Percentiles rank a stretch among this genome's conserved stretches.
phyloP scores from a whole-genome alignment of 2,797 vertebrate genomes.

The Paedocypris micromegethes region DNA sequence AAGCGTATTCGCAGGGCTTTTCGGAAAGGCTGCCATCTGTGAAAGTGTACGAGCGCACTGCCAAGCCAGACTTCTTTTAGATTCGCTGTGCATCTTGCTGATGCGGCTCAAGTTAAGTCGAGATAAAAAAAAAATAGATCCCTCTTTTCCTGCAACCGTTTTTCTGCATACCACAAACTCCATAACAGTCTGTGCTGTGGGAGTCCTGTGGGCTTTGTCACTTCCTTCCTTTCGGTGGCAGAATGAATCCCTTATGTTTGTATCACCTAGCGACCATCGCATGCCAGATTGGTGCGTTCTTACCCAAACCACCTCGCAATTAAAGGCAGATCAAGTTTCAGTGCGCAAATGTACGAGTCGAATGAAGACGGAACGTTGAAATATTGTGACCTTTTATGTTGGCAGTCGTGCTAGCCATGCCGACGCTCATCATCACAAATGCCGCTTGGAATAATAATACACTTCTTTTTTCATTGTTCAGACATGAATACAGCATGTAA shows the following conservation, averaged over 20 bases:
- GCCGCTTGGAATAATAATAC: too few relatives aligned
- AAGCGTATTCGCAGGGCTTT: constrained; percentile 7
- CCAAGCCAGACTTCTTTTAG: constrained; percentile 16
- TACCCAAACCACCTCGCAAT: constrained; percentile 14
- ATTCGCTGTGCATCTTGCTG: constrained; percentile 25
- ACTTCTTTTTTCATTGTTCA: too few relatives aligned
- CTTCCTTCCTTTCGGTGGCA: constrained; percentile 51
- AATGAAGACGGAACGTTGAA: not conserved
- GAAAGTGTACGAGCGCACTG: constrained; percentile 1
- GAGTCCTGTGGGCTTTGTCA: constrained; percentile 49
- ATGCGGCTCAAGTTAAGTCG: constrained; percentile 31
- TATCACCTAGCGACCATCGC: constrained; percentile 44
- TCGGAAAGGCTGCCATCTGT: constrained; percentile 9
- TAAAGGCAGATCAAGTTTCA: constrained; percentile 12
- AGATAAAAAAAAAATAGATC: constrained; percentile 34
- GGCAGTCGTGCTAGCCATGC: too few relatives aligned
- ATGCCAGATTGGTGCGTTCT: not conserved
- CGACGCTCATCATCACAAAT: too few relatives aligned
- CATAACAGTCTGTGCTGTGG: constrained; percentile 51
- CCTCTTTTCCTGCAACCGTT: constrained; percentile 39
- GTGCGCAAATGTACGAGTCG: not conserved
- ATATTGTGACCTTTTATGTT: not conserved
- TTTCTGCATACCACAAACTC: constrained; percentile 50
- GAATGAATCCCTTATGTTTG: constrained; percentile 57
- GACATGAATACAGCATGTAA: too few relatives aligned